Evolutionary conservation across 1,140 invertebrate genomes (phyloP).

Genomic region (Papilio polytes): DNA sequence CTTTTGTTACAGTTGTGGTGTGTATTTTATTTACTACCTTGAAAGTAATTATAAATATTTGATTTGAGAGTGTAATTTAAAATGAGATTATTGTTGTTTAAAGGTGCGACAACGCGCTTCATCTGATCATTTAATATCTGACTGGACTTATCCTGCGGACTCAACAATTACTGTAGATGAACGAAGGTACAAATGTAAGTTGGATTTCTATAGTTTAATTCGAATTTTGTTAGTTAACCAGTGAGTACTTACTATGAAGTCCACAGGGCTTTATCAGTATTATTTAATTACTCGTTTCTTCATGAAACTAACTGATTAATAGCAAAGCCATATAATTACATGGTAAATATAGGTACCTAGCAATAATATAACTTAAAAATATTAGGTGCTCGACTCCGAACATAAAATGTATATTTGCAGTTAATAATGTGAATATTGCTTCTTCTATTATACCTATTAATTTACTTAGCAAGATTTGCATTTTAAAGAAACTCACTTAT

Average conservation of each 20-base stretch:
- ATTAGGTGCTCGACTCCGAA: too few species aligned
- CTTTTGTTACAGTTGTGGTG: constrained; percentile 93
- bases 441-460: too few species aligned
- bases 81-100: constrained; percentile 40
- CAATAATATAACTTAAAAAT: too few species aligned
- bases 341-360: too few species aligned
- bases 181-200: constrained; percentile 85
- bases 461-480: too few species aligned
- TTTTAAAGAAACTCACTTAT: too few species aligned
- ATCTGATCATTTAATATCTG: constrained; percentile 86
- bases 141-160: constrained; percentile 81
- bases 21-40: constrained; percentile 48
- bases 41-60: constrained; percentile 25
- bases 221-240: background rate
- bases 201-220: background rate
- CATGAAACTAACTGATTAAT: background rate
- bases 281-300: background rate
- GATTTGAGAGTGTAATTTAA: background rate
- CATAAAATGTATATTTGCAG: too few species aligned
- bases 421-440: too few species aligned
- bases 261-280: too few species aligned
- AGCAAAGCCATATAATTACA: too few species aligned
- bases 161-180: constrained; percentile 53
- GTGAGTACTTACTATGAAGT: background rate
- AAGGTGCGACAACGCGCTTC: constrained; percentile 88